Evolutionary conservation across 2,797 vertebrate species (phyloP).

Genomic region (Chloroceryle inda): DNA sequence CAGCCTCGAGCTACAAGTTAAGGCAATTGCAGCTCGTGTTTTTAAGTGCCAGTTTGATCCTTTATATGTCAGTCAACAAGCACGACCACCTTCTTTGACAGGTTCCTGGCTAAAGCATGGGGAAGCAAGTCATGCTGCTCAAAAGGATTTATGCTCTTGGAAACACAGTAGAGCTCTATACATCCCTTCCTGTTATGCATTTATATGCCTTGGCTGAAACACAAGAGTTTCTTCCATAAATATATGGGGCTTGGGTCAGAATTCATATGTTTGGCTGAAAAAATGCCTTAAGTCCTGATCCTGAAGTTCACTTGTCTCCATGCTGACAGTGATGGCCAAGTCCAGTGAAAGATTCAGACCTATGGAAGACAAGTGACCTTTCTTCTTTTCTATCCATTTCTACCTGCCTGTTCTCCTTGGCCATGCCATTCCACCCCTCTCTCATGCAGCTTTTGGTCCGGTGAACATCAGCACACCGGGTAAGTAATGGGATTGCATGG

Average conservation of each 20-base stretch:
- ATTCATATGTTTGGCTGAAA: not conserved
- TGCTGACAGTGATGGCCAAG: not conserved
- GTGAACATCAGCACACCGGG: not conserved
- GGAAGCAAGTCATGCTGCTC: not conserved
- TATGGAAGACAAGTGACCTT: not conserved
- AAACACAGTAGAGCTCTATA: not conserved
- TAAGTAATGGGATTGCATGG: fast-evolving
- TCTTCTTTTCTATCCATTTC: not conserved
- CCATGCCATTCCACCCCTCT: not conserved
- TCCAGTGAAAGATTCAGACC: not conserved
- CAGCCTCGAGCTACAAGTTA: not conserved
- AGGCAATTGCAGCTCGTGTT: not conserved
- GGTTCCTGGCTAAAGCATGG: not conserved
- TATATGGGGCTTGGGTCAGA: not conserved
- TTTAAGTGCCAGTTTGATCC: not conserved
- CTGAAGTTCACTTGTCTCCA: not conserved
- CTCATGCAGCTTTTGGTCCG: fast-evolving
- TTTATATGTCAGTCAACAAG: not conserved
- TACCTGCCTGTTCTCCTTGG: not conserved
- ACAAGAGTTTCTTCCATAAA: slow-evolving; percentile 18
- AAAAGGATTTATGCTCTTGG: not conserved
- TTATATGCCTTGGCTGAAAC: slow-evolving; percentile 35
- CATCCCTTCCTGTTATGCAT: not conserved
- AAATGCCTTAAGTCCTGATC: not conserved
- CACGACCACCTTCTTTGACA: not conserved